phyloP scores from a whole-genome alignment of 2,888 invertebrate genomes.

The Dilophus febrilis region DNA sequence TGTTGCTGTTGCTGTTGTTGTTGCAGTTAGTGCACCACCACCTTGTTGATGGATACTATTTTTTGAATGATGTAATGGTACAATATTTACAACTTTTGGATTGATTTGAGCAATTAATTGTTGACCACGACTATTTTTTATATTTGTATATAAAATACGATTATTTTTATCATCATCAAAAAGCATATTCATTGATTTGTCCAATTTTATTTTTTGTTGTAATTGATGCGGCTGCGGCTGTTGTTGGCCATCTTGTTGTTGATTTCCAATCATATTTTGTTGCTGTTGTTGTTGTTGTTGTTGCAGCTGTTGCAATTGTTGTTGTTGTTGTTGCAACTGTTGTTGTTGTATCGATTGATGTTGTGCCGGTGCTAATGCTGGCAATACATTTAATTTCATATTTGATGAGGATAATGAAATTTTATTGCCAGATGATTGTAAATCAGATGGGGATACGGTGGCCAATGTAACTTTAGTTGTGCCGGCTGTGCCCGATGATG shows the following conservation, averaged over 20 bases:
- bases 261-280: too few species aligned
- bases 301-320: constrained; percentile 4
- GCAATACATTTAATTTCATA: constrained; percentile 27
- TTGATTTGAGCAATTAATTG: constrained; percentile 7
- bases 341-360: constrained; percentile 8
- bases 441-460: constrained; percentile 14
- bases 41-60: background rate
- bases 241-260: constrained; percentile 11
- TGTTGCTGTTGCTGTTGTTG: background rate
- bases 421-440: constrained; percentile 24
- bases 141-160: constrained; percentile 26
- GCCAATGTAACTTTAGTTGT: background rate
- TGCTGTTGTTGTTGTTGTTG: constrained; percentile 16
- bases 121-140: constrained; percentile 11
- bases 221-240: constrained; percentile 5
- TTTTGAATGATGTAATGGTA: constrained; percentile 8
- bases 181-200: constrained; percentile 12
- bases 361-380: constrained; percentile 12
- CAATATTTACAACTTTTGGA: constrained; percentile 9
- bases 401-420: constrained; percentile 24
- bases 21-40: too few species aligned
- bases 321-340: constrained; percentile 5
- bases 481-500: background rate
- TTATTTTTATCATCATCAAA: constrained; percentile 16
- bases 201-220: constrained; percentile 12